Evolutionary conservation across 2,113 vertebrate genomes (phyloP).

Genomic region (Centropristis striata): DNA sequence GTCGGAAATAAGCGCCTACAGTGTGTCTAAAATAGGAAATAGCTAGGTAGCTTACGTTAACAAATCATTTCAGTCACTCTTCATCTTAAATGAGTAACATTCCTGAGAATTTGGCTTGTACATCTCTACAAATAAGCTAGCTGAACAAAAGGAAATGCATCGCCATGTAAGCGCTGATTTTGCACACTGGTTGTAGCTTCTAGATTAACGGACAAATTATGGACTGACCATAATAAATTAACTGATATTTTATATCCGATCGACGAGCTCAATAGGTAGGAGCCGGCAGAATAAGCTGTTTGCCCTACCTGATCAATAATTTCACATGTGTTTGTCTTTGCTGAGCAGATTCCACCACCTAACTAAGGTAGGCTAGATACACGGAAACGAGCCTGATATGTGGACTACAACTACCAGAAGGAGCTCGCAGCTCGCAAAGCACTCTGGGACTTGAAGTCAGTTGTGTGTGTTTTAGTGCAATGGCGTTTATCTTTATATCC

Average conservation of each 20-base stretch:
- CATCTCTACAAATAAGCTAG: constrained; percentile 72
- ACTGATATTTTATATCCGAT: not conserved
- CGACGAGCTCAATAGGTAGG: not conserved
- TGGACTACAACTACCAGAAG: constrained; percentile 79
- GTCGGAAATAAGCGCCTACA: not conserved
- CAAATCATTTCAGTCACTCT: not conserved
- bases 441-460: constrained; percentile 61
- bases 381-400: constrained; percentile 62
- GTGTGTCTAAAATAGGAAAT: constrained; percentile 11
- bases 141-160: constrained; percentile 83
- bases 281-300: constrained; percentile 31
- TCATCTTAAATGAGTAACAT: not conserved
- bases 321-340: constrained; percentile 85
- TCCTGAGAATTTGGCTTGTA: constrained; percentile 15
- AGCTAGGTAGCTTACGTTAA: not conserved
- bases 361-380: constrained; percentile 68
- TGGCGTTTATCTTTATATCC: rapidly evolving
- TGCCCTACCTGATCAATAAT: constrained; percentile 84
- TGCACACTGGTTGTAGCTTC: constrained; percentile 34
- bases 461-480: not conserved
- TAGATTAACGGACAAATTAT: constrained; percentile 8
- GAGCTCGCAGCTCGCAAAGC: not conserved
- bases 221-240: not conserved
- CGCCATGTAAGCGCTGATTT: constrained; percentile 76
- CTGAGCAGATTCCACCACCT: constrained; percentile 80